phyloP scores from a whole-genome alignment of 2,113 vertebrate genomes.

The Corapipo altera region DNA sequence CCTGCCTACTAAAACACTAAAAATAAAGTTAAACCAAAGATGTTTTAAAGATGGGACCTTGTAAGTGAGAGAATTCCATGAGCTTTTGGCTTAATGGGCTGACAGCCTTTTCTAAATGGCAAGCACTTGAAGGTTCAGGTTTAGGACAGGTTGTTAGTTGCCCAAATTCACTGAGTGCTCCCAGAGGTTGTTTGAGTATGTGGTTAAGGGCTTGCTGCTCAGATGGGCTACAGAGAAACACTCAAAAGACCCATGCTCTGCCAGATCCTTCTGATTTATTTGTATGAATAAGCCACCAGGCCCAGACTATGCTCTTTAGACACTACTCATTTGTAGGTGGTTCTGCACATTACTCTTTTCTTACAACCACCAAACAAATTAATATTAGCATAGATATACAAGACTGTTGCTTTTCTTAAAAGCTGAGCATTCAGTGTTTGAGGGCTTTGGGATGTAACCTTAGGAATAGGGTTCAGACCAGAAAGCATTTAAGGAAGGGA shows the following conservation, averaged over 20 bases:
- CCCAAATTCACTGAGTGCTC: conserved; percentile 48
- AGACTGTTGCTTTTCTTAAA: conserved; percentile 4
- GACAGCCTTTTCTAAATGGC: conserved; percentile 22
- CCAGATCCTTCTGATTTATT: conserved; percentile 62
- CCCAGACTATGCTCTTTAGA: conserved; percentile 29
- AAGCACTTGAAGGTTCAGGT: conserved; percentile 34
- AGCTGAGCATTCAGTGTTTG: neutral
- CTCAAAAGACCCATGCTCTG: conserved; percentile 29
- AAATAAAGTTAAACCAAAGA: neutral
- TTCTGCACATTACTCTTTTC: conserved; percentile 2
- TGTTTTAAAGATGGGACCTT: neutral
- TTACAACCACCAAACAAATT: conserved; percentile 29
- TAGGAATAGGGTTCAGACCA: neutral
- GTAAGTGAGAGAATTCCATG: neutral
- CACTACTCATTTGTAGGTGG: conserved; percentile 30
- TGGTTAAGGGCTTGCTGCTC: conserved; percentile 52
- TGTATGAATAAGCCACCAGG: conserved; percentile 44
- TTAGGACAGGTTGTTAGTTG: conserved; percentile 57
- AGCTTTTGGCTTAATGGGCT: neutral
- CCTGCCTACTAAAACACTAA: neutral
- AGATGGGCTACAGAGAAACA: conserved; percentile 51
- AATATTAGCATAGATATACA: conserved; percentile 1
- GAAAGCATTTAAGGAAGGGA: neutral
- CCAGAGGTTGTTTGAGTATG: conserved; percentile 38
- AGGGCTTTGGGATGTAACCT: neutral